Evolutionary conservation across 1,140 invertebrate species (phyloP).

Genomic region (Drosophila saltans): DNA sequence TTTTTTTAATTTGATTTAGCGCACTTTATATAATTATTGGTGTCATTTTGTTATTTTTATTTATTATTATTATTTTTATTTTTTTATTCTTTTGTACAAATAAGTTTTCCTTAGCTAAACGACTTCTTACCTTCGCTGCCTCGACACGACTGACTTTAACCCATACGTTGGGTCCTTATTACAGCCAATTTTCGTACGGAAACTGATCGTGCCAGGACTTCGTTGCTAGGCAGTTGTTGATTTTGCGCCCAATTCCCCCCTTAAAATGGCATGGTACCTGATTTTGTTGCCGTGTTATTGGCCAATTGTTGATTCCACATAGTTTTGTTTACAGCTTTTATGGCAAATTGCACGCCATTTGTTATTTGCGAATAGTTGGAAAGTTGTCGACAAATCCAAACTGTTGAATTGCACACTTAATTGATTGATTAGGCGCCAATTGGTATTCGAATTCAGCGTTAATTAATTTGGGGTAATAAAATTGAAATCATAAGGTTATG

Average conservation of each 20-base stretch:
- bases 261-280: slow-evolving; percentile 37
- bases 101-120: slow-evolving; percentile 32
- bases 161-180: slow-evolving; percentile 18
- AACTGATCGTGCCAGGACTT: slow-evolving; percentile 66
- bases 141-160: slow-evolving; percentile 52
- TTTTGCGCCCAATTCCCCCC: slow-evolving; percentile 48
- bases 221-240: slow-evolving; percentile 73
- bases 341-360: slow-evolving; percentile 44
- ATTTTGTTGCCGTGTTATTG: slow-evolving; percentile 45
- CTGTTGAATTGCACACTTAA: slow-evolving; percentile 10
- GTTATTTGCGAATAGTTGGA: not conserved
- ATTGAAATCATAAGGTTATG: too few relatives aligned
- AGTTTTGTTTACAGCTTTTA: slow-evolving; percentile 26
- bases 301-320: slow-evolving; percentile 57
- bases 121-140: slow-evolving; percentile 65
- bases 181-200: slow-evolving; percentile 30
- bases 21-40: not conserved
- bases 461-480: not conserved
- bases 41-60: not conserved
- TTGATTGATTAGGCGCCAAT: slow-evolving; percentile 47
- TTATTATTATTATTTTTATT: slow-evolving; percentile 6
- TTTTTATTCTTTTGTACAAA: not conserved
- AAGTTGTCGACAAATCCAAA: not conserved
- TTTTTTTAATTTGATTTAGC: too few relatives aligned
- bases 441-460: slow-evolving; percentile 19